Conservation (phyloP, 2,113 vertebrate species). For the Polyodon spathula region DNA sequence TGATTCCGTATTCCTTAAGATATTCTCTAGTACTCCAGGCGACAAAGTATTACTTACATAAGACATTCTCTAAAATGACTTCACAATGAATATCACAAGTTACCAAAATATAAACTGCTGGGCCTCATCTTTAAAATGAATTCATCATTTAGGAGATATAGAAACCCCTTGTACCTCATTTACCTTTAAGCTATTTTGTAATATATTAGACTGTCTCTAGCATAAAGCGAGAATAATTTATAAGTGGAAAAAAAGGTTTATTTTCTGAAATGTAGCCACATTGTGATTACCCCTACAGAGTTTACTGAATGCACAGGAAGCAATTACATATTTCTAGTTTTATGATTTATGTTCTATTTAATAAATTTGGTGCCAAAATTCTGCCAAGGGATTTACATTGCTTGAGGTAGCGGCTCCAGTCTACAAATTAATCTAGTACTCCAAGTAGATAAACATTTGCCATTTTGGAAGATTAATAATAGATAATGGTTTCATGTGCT, state of each 20-base stretch:
- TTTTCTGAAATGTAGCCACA: background rate
- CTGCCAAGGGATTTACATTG: conserved; percentile 18
- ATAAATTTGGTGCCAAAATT: conserved; percentile 13
- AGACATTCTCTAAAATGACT: no score
- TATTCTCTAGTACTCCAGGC: no score
- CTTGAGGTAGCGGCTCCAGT: conserved; percentile 9
- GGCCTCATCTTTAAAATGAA: no score
- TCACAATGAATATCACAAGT: no score
- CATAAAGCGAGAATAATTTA: background rate
- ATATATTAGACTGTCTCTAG: background rate
- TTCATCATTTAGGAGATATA: no score
- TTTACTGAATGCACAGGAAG: conserved; percentile 22
- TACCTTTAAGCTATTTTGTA: no score
- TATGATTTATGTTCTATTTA: conserved; percentile 21
- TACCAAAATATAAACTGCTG: no score
- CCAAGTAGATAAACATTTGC: conserved; percentile 7
- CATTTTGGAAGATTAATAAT: conserved; percentile 29
- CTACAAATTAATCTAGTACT: conserved; percentile 21
- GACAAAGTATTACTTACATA: no score
- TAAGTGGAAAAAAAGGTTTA: background rate
- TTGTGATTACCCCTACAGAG: background rate
- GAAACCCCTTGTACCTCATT: no score
- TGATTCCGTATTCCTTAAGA: no score
- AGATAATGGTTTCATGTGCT: conserved; percentile 25
- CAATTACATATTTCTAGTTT: conserved; percentile 23